These are phyloP conservation scores for Chionodraco myersi DNA, from an alignment of 2,113 vertebrate genomes.

Conservation along the genomic window DNA sequence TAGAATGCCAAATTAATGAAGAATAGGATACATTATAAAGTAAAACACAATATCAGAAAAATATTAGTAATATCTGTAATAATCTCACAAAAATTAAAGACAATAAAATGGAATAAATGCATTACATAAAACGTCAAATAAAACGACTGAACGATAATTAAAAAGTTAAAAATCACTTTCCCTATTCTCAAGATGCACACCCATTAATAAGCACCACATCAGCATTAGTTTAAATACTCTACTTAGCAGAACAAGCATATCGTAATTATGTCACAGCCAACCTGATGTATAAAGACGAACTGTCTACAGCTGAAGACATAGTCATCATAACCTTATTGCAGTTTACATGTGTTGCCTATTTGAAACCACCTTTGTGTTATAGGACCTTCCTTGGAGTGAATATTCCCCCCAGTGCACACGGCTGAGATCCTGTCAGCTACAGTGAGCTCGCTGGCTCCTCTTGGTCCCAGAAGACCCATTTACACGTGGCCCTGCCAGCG, in stretches of 20 bases:
- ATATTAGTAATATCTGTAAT: too few relatives aligned
- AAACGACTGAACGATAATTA: too few relatives aligned
- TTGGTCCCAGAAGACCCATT: slow-evolving; percentile 80
- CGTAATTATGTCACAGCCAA: neutral
- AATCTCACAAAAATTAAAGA: too few relatives aligned
- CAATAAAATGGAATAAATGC: too few relatives aligned
- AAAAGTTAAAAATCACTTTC: too few relatives aligned
- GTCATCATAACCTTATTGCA: neutral
- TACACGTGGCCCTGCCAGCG: slow-evolving; percentile 84
- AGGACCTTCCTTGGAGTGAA: slow-evolving; percentile 23
- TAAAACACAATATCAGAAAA: too few relatives aligned
- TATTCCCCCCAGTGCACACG: slow-evolving; percentile 58
- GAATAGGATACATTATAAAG: too few relatives aligned
- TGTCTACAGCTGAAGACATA: neutral
- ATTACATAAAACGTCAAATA: too few relatives aligned
- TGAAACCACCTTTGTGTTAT: slow-evolving; percentile 17
- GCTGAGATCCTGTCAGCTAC: slow-evolving; percentile 83
- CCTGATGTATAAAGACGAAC: neutral
- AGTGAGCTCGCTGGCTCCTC: slow-evolving; percentile 81
- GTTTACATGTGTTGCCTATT: neutral
- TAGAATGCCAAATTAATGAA: too few relatives aligned
- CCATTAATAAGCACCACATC: too few relatives aligned
- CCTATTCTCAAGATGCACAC: too few relatives aligned
- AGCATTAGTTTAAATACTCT: neutral
- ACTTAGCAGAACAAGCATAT: neutral